Conservation (phyloP, 2,888 invertebrate genomes). For the Raillietiella orientalis region DNA sequence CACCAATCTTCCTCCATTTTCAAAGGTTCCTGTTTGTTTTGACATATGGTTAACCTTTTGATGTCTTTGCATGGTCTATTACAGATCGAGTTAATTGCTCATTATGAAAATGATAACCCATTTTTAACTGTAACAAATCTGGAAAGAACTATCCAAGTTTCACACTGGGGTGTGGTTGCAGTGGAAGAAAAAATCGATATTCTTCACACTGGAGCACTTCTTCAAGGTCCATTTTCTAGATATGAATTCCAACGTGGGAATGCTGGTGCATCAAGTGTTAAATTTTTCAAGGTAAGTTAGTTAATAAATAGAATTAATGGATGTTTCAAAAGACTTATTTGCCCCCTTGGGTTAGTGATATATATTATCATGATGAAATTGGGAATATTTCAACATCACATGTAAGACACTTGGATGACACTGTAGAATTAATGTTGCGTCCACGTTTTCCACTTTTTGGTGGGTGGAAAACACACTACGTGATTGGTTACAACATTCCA, state of each 20-base stretch:
- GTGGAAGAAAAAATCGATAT: conserved; percentile 79
- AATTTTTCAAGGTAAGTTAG: conserved; percentile 52
- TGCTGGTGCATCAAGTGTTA: conserved; percentile 57
- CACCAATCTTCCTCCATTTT: conserved; percentile 27
- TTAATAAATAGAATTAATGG: neutral
- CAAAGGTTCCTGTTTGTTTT: conserved; percentile 10
- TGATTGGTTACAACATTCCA: conserved; percentile 84
- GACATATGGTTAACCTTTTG: conserved; percentile 3
- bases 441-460: conserved; percentile 94
- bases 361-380: conserved; percentile 92
- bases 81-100: conserved; percentile 14
- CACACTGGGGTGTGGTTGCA: conserved; percentile 88
- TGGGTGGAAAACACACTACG: conserved; percentile 94
- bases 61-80: conserved; percentile 6
- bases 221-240: conserved; percentile 71
- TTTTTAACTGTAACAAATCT: conserved; percentile 71
- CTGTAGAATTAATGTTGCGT: conserved; percentile 76
- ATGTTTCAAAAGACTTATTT: conserved; percentile 17
- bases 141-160: conserved; percentile 67
- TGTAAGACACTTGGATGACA: conserved; percentile 53
- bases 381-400: conserved; percentile 96
- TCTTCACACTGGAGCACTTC: conserved; percentile 59
- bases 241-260: conserved; percentile 89
- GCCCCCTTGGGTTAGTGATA: conserved; percentile 60
- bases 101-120: conserved; percentile 85